phyloP scores from a whole-genome alignment of 2,113 vertebrate species.

The Silurus meridionalis region DNA sequence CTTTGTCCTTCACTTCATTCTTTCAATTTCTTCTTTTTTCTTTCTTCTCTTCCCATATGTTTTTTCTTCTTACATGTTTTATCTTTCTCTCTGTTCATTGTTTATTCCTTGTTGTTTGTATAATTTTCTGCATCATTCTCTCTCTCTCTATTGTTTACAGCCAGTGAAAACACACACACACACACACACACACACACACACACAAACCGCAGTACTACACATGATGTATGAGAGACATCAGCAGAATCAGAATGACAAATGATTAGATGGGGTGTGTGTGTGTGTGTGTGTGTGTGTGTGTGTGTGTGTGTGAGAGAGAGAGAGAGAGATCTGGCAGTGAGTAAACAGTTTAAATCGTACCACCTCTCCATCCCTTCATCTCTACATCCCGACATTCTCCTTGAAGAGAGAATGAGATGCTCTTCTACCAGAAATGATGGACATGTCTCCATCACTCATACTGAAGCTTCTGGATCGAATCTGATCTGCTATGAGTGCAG shows the following conservation, averaged over 20 bases:
- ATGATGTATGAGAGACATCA: neutral
- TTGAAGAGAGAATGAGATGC: slow-evolving; percentile 62
- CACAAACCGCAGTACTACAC: neutral
- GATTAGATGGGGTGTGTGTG: too few species aligned
- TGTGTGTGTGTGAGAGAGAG: neutral
- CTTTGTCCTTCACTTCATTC: neutral
- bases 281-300: too few species aligned
- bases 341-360: neutral
- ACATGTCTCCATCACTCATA: slow-evolving; percentile 61
- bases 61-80: slow-evolving; percentile 50
- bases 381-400: slow-evolving; percentile 47
- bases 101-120: neutral
- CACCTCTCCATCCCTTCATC: neutral
- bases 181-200: neutral
- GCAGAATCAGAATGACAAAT: too few species aligned
- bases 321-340: neutral
- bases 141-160: slow-evolving; percentile 66
- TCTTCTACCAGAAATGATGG: slow-evolving; percentile 70
- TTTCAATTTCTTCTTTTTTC: neutral
- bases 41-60: slow-evolving; percentile 55
- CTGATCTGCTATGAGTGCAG: slow-evolving; percentile 55
- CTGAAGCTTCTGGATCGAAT: neutral
- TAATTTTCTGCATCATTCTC: slow-evolving; percentile 62
- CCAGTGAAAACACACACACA: slow-evolving; percentile 55
- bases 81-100: neutral